Conservation (phyloP, 2,113 vertebrate species). For the Leptosomus discolor region DNA sequence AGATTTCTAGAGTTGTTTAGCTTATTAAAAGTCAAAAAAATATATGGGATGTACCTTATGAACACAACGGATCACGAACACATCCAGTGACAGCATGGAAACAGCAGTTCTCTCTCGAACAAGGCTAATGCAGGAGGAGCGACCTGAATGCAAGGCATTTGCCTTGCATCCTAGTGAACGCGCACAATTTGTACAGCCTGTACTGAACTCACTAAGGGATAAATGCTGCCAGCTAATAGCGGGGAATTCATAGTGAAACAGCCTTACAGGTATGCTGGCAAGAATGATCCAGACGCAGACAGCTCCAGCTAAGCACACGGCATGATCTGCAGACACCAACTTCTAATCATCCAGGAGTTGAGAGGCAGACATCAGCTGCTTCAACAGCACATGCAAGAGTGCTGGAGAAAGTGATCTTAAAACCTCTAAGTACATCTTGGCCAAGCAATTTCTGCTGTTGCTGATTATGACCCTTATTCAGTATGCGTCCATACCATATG, state of each 20-base stretch:
- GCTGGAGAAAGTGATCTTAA: neutral
- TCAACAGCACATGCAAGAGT: neutral
- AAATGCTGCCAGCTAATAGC: neutral
- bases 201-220: neutral
- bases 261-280: neutral
- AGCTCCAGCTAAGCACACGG: accelerated
- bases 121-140: neutral
- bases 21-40: neutral
- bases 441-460: neutral
- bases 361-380: neutral
- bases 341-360: neutral
- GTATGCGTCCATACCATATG: accelerated
- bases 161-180: neutral
- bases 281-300: neutral
- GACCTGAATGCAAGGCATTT: neutral
- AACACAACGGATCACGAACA: accelerated
- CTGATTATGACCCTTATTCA: neutral
- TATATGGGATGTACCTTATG: neutral
- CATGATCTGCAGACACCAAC: neutral
- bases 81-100: accelerated
- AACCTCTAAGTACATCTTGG: neutral
- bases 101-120: neutral
- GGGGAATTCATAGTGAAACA: neutral
- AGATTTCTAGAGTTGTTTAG: neutral
- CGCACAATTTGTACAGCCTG: neutral